Conservation (phyloP, 2,113 vertebrate genomes). For the Turdus rufiventris region DNA sequence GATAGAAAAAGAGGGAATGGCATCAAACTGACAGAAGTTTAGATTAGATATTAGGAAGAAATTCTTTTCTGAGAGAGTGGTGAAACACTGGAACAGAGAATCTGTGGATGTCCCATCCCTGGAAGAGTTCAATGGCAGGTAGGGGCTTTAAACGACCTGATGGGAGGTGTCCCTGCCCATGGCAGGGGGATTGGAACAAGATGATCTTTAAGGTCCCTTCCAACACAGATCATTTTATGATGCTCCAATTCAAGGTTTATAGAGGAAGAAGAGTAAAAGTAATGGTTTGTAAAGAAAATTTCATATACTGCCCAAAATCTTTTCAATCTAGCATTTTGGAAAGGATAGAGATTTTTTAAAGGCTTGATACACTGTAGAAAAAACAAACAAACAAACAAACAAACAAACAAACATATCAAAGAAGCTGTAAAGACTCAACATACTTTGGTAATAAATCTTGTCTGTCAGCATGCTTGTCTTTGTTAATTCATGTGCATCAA, state of each 20-base stretch:
- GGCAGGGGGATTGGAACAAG: neutral
- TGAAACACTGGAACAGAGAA: neutral
- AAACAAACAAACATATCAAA: neutral
- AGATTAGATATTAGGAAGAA: neutral
- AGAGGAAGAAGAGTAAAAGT: neutral
- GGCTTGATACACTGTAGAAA: neutral
- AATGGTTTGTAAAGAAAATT: neutral
- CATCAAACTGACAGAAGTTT: neutral
- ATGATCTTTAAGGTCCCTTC: neutral
- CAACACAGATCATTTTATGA: neutral
- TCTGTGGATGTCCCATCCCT: neutral
- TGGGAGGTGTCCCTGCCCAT: neutral
- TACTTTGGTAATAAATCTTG: slow-evolving; percentile 49
- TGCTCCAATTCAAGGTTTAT: neutral
- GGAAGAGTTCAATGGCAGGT: neutral
- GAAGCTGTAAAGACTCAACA: slow-evolving; percentile 3
- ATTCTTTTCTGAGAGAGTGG: neutral
- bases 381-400: no score
- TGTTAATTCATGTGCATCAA: neutral
- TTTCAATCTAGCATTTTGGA: neutral
- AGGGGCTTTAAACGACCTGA: neutral
- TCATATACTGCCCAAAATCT: neutral
- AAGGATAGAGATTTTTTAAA: neutral
- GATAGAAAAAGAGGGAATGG: neutral
- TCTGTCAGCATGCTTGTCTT: neutral